Evolutionary conservation across 2,113 vertebrate species (phyloP), one percentile per base, ranked within the genome.

Genomic region (Heterotis niloticus): DNA sequence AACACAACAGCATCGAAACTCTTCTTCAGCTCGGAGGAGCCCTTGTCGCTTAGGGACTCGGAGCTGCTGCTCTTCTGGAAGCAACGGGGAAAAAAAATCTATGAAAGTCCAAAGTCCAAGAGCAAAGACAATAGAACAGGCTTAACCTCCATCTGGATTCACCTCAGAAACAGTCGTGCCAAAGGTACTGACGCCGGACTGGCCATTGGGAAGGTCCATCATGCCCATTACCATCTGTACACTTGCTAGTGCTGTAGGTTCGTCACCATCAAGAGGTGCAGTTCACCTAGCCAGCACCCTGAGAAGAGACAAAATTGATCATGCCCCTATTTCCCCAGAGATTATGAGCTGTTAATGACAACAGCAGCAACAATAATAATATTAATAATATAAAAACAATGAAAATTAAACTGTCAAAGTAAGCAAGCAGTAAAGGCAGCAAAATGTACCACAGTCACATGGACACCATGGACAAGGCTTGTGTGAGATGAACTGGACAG

Each of bases 1-100:
- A 99, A 99, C 2, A 99, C 98, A 80, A 99, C 97, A 0, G 98
- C 98, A 85, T 99, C 98, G 84, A 99, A 99, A 87, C 98, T 98
- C 89, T 99, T 99, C 94, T 98, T 99, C 87, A 98, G 87, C 81
- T 98, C 98, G 29, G 91, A 91, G 24, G 96, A 97, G 75, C 92
- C 95, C 84, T 94, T 97, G 80, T 99, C 98, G 88, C 97, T 98
- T 89, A 99, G 90, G 70, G 98, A 99, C 83, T 98, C 98, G 0
- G 96, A 96, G 88, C 98, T 99, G 94, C 96, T 98, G 90, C 96
- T 97, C 89, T 91, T 97, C 98, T 99, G 90, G 80, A 82, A 81
- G 84, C 5, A 82, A 79, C 5, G 75, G 1, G 20, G 26, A 29
- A 26, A 24, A 26, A 24, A 26, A 60, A 23, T 18, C 10, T 34